A percentile compares a stretch with the other conserved stretches of the same genome.
These are phyloP conservation scores for Miniopterus natalensis DNA, from an alignment of 2,113 vertebrate species.

Conservation along the genomic window DNA sequence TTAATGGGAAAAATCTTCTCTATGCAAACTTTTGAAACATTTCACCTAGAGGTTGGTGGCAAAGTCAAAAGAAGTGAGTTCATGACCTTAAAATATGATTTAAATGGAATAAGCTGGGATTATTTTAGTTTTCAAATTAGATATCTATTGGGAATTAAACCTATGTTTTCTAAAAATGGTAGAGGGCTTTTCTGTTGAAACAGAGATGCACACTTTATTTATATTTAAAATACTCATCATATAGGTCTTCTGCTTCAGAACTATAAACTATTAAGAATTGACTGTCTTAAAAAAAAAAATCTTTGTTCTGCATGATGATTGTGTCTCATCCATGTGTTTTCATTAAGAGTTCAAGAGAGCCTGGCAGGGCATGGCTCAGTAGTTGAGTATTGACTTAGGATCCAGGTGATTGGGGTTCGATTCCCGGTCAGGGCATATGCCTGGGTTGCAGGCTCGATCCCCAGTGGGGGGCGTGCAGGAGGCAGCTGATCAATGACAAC, in stretches of 20 bases:
- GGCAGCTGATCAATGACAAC: too few species aligned
- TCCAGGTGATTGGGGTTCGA: too few species aligned
- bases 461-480: too few species aligned
- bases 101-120: neutral
- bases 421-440: too few species aligned
- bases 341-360: neutral
- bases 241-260: neutral
- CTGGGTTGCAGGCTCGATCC: too few species aligned
- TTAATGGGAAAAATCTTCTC: slow-evolving; percentile 77
- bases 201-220: neutral
- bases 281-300: neutral
- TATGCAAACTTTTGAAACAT: slow-evolving; percentile 68
- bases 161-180: neutral
- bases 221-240: neutral
- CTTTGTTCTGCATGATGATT: neutral
- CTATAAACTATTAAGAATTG: neutral
- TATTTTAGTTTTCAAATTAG: slow-evolving; percentile 39
- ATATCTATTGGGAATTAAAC: neutral
- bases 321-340: neutral
- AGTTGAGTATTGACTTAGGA: too few species aligned
- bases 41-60: slow-evolving; percentile 64
- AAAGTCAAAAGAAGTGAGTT: slow-evolving; percentile 77
- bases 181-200: neutral
- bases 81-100: slow-evolving; percentile 51
- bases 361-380: too few species aligned